Conservation (phyloP, 2,888 invertebrate species). For the Corbicula japonica region DNA sequence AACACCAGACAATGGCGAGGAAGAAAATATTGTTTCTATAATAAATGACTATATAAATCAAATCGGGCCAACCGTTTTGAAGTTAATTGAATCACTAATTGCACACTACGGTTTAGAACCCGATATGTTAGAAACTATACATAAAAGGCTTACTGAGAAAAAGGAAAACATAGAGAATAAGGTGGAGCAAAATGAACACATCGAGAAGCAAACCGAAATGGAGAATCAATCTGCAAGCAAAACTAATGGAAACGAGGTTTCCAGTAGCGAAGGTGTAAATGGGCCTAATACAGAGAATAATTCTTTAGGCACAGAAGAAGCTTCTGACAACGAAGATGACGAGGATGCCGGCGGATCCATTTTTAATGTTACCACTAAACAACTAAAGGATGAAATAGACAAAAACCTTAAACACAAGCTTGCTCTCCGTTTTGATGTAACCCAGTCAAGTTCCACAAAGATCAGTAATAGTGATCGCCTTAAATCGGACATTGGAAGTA, state of each 20-base stretch:
- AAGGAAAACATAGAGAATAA: not conserved
- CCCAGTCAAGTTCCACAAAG: too few species aligned
- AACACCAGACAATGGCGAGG: too few species aligned
- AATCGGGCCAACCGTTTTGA: constrained; percentile 1
- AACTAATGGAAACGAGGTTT: too few species aligned
- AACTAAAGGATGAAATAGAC: constrained; percentile 33
- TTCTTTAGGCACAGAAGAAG: not conserved
- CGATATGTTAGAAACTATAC: constrained; percentile 17
- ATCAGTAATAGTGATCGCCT: too few species aligned
- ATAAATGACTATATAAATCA: constrained; percentile 4
- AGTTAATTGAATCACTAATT: constrained; percentile 7
- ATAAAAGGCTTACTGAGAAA: not conserved
- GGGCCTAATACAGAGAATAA: not conserved
- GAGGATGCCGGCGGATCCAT: not conserved
- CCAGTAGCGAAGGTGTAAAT: not conserved
- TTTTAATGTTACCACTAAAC: constrained; percentile 14
- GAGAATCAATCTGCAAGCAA: constrained; percentile 1
- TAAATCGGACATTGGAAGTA: too few species aligned
- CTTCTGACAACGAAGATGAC: not conserved
- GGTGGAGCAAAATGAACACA: not conserved
- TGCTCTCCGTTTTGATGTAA: constrained; percentile 11
- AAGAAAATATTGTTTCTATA: too few species aligned
- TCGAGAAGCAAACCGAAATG: not conserved
- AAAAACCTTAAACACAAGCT: constrained; percentile 34
- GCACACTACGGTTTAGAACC: constrained; percentile 14